Percentiles rank a stretch among this genome's conserved stretches.
These are phyloP conservation scores for Aphelocoma coerulescens DNA, from an alignment of 2,113 vertebrate genomes.

Conservation along the genomic window DNA sequence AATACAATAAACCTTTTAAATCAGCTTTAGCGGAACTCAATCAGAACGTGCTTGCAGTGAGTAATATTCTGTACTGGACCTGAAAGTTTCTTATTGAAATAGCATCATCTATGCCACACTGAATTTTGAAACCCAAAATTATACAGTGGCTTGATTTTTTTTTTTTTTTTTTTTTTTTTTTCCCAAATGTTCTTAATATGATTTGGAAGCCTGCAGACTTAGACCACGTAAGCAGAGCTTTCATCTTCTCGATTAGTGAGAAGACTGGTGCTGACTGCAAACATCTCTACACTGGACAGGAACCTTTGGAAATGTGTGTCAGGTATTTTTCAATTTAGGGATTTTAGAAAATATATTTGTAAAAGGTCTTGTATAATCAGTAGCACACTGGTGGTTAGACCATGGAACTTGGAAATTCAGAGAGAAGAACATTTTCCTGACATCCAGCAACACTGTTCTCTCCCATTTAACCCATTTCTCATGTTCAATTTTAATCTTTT, in stretches of 20 bases:
- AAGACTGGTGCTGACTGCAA: not conserved
- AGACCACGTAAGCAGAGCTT: constrained; percentile 9
- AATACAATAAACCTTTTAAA: constrained; percentile 52
- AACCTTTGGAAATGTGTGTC: not conserved
- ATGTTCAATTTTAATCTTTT: not conserved
- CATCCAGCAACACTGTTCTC: not conserved
- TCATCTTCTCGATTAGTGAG: not conserved
- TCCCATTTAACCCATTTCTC: not conserved
- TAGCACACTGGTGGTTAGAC: not conserved
- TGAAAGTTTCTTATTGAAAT: not conserved
- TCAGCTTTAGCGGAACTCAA: constrained; percentile 45
- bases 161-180: not conserved
- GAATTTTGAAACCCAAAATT: not conserved
- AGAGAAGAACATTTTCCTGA: not conserved
- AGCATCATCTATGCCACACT: not conserved
- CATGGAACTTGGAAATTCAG: not conserved
- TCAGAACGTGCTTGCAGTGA: constrained; percentile 2
- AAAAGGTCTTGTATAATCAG: not conserved
- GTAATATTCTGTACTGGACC: not conserved
- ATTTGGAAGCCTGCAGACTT: not conserved
- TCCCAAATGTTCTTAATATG: not conserved
- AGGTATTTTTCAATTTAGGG: not conserved
- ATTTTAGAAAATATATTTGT: not conserved
- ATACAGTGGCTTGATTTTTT: not conserved
- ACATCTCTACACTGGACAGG: not conserved